Conservation (phyloP, 2,113 vertebrate species). For the Pycnonotus jocosus region DNA sequence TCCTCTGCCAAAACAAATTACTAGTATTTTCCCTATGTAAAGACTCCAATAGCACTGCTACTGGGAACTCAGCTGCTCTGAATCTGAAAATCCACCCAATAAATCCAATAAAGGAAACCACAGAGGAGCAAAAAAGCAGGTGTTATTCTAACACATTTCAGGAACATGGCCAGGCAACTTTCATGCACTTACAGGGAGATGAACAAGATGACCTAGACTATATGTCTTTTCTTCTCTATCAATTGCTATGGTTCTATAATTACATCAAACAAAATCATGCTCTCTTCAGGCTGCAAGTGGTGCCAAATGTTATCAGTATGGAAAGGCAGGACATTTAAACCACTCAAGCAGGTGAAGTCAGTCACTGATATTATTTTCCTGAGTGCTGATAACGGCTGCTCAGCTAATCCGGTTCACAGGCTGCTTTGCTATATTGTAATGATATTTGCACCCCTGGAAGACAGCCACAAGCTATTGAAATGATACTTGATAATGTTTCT, state of each 20-base stretch:
- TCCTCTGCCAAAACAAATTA: conserved; percentile 1
- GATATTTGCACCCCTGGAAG: conserved; percentile 37
- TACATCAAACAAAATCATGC: neutral
- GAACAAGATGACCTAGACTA: neutral
- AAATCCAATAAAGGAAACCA: neutral
- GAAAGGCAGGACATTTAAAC: conserved; percentile 31
- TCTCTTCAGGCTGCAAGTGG: neutral
- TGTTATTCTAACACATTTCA: neutral
- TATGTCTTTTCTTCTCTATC: neutral
- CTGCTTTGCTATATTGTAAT: neutral
- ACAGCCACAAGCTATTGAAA: conserved; percentile 14
- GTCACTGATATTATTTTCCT: conserved; percentile 37
- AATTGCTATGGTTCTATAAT: neutral
- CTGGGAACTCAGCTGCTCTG: neutral
- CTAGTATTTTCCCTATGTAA: neutral
- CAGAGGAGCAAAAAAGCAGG: neutral
- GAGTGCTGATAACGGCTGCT: conserved; percentile 33
- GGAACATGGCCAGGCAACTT: neutral
- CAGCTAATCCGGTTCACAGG: conserved; percentile 3
- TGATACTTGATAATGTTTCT: conserved; percentile 20
- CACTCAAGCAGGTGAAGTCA: conserved; percentile 36
- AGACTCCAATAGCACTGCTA: neutral
- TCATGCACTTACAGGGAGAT: neutral
- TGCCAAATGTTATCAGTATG: conserved; percentile 22
- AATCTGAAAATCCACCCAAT: neutral